Evolutionary conservation across 2,888 invertebrate species (phyloP).

Genomic region (Sabellastarte sp.): DNA sequence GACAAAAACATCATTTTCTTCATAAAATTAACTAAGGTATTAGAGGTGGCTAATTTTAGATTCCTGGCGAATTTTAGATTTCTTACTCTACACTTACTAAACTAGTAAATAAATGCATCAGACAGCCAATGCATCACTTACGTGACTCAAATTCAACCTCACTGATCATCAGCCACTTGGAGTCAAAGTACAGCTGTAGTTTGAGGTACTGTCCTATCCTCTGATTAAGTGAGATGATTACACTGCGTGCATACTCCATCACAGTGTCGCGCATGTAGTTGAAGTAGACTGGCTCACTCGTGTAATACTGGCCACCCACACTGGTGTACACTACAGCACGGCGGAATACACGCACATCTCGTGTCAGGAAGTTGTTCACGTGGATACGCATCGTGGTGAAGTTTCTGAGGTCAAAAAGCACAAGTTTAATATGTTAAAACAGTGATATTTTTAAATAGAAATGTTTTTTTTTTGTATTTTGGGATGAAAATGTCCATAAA

Average conservation of each 20-base stretch:
- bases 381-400: slow-evolving; percentile 80
- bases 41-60: too few species aligned
- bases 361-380: slow-evolving; percentile 82
- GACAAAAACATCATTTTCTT: too few species aligned
- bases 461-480: too few species aligned
- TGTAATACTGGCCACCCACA: slow-evolving; percentile 76
- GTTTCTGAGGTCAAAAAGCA: slow-evolving; percentile 63
- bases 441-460: too few species aligned
- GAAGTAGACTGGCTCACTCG: slow-evolving; percentile 19
- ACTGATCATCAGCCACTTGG: slow-evolving; percentile 85
- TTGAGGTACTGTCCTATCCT: slow-evolving; percentile 78
- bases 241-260: slow-evolving; percentile 78
- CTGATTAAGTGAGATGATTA: slow-evolving; percentile 78
- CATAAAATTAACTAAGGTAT: too few species aligned
- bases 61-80: too few species aligned
- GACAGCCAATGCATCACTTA: not conserved
- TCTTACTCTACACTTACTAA: too few species aligned
- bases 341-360: slow-evolving; percentile 83
- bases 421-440: too few species aligned
- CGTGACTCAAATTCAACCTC: slow-evolving; percentile 72
- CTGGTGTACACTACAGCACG: slow-evolving; percentile 74
- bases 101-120: too few species aligned
- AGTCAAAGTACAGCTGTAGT: slow-evolving; percentile 74
- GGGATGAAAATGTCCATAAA: too few species aligned
- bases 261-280: slow-evolving; percentile 72